Base-by-base conservation (phyloP, 2,888 invertebrate species). In the Drosophila acutilabella region DNA sequence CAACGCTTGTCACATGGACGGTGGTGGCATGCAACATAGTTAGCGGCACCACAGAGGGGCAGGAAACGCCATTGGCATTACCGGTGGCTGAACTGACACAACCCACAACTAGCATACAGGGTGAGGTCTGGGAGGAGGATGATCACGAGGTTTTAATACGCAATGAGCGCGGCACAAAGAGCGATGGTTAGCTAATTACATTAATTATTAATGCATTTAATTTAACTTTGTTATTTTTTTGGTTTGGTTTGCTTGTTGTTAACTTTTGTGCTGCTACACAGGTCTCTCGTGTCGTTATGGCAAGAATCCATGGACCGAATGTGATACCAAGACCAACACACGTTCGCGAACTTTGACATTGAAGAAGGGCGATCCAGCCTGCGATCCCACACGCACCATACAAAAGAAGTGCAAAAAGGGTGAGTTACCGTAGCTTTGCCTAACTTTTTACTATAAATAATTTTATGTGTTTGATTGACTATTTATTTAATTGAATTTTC, bases 371-470 rank as follows among this genome's bases (percentile, higher is more conserved):
- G 96, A 97, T 91, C 94, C 95, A 71, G 94, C 94, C 82, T 97
- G 97, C 92, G 97, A 97, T 91, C 95, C 94, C 78, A 95, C 96
- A 84, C 97, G 97, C 93, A 96, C 95, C 71, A 96, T 97, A 85
- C 96, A 96, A 93, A 97, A 97, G 93, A 97, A 97, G 91, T 97
- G 97, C 95, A 97, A 97, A 94, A 97, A 97, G 95, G 96, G 97
- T 97, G 93, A 91, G 88, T 80, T 20, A 4, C 20, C 3, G 0
- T 4, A 20, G 20, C 20, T 20, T 20, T 4, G 4, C 20, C 20
- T 20, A 3, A 20, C 20, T 4, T 4, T 4, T 4, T 20, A 20
- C 0, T 3, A 20, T 20, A 20, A 20, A 20, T 20, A 20, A 20
- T 3, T 3, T 4, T 20, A 20, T 18, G 18, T 20, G 4, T 20